These are phyloP conservation scores for Temnopleurus reevesii DNA, from an alignment of 53 echinoderm and acorn worm genomes.

Conservation along the genomic window DNA sequence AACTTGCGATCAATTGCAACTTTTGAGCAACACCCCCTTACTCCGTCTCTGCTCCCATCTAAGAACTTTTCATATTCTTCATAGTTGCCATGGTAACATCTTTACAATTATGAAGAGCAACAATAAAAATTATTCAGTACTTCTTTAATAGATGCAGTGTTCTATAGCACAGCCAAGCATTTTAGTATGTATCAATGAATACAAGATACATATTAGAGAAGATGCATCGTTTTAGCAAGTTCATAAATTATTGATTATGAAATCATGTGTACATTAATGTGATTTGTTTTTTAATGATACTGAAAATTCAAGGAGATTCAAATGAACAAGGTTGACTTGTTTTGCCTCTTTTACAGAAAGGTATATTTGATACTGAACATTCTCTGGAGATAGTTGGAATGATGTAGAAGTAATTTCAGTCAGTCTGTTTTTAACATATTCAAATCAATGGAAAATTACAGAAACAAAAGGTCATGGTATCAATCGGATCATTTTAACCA, in stretches of 20 bases:
- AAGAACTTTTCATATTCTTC: not conserved
- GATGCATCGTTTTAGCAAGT: not conserved
- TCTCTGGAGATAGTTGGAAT: not conserved
- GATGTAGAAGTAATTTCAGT: too few relatives aligned
- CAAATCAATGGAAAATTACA: too few relatives aligned
- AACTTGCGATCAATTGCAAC: too few relatives aligned
- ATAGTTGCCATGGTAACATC: not conserved
- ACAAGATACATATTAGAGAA: not conserved
- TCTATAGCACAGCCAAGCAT: not conserved
- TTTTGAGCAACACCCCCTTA: too few relatives aligned
- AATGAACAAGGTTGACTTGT: slow-evolving; percentile 8
- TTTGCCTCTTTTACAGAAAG: not conserved
- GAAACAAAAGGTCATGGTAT: too few relatives aligned
- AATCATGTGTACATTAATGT: slow-evolving; percentile 45
- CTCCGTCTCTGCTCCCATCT: not conserved
- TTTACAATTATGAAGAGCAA: not conserved
- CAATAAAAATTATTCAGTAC: slow-evolving; percentile 8
- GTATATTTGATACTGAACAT: slow-evolving; percentile 2
- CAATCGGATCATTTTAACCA: too few relatives aligned
- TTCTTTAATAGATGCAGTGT: not conserved
- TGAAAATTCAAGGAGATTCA: not conserved
- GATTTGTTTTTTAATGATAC: not conserved
- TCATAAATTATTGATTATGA: slow-evolving; percentile 32
- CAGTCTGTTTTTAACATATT: too few relatives aligned
- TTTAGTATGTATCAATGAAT: not conserved